Evolutionary conservation across 2,797 vertebrate genomes (phyloP), one percentile per base, ranked within the genome.

Genomic region (Periophthalmus magnuspinnatus): DNA sequence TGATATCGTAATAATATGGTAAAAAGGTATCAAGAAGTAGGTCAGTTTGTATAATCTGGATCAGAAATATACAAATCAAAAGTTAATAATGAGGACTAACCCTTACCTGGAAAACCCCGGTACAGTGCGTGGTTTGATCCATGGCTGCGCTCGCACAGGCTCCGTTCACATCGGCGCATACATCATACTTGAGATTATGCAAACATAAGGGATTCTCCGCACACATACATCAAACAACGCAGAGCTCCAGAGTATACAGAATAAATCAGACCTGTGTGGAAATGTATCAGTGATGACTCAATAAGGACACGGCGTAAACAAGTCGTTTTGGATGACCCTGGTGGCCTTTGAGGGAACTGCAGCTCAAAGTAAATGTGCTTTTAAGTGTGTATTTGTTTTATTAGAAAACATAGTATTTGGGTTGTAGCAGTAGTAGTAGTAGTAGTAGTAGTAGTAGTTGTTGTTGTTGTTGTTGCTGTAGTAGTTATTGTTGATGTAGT

Each of bases 101-200:
- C 2, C 21, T 3, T 55, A 55, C 52, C 52, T 55, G 52, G 52
- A 55, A 2, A 5, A 11, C 5, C 54, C 21, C 21, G 2, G n/a
- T 1, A 10, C 1, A 4, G 75, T 71, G 64, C 67, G 62, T 13
- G 36, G 77, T 80, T 69, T 83, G 82, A 86, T 88, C 76, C 70
- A 83, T 90, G 41, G 41, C 28, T 28, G 41, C 88, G 84, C 84
- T 80, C 55, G 28, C 22, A 28, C 22, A 2, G 5, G 48, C 28
- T 28, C 60, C 47, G 34, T 63, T 74, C 24, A 5, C 28, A 14
- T 16, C 1, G 45, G 22, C 8, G 9, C 62, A 65, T 67, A 67
- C 74, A 80, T 68, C 45, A 74, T 32, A 19, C 13, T 69, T 34
- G 41, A 70, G 54, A 66, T 58, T 61, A 14, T 54, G 36, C 67